These are phyloP conservation scores for Rhagoletis pomonella DNA, from an alignment of 1,140 invertebrate genomes.

Conservation along the genomic window DNA sequence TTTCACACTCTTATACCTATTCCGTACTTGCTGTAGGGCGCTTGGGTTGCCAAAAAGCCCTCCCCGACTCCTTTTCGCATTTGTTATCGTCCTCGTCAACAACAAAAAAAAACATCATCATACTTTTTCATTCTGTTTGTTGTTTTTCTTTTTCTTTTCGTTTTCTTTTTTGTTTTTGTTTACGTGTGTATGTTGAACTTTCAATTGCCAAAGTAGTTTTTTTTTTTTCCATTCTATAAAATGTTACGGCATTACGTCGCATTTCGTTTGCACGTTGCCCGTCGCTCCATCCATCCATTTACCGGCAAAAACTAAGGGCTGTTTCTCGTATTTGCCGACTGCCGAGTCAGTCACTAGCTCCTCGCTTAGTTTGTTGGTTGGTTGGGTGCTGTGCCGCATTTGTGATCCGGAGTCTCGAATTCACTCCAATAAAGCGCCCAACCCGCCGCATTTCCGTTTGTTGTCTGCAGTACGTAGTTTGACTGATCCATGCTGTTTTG, in stretches of 20 bases:
- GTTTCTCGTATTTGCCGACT: no score
- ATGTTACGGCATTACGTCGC: constrained; percentile 55
- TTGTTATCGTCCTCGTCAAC: background rate
- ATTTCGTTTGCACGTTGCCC: constrained; percentile 53
- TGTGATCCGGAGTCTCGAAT: constrained; percentile 16
- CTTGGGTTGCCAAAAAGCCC: background rate
- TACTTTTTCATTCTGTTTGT: background rate
- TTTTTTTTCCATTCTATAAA: background rate
- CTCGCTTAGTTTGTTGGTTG: background rate
- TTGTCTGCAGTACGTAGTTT: background rate
- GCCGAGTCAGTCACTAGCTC: no score
- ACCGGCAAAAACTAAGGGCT: background rate
- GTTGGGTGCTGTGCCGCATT: background rate
- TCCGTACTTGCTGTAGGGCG: constrained; percentile 45
- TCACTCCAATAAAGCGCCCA: background rate
- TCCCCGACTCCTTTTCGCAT: background rate
- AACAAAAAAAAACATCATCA: constrained; percentile 35
- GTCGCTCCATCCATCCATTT: background rate
- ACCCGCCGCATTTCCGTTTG: background rate
- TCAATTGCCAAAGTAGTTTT: constrained; percentile 14
- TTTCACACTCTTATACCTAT: constrained; percentile 68
- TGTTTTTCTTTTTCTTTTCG: background rate
- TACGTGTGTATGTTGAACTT: background rate
- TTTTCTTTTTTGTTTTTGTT: background rate
- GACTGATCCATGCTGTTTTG: background rate